Base-by-base conservation (phyloP, 1,140 invertebrate genomes). In the Triops cancriformis region DNA sequence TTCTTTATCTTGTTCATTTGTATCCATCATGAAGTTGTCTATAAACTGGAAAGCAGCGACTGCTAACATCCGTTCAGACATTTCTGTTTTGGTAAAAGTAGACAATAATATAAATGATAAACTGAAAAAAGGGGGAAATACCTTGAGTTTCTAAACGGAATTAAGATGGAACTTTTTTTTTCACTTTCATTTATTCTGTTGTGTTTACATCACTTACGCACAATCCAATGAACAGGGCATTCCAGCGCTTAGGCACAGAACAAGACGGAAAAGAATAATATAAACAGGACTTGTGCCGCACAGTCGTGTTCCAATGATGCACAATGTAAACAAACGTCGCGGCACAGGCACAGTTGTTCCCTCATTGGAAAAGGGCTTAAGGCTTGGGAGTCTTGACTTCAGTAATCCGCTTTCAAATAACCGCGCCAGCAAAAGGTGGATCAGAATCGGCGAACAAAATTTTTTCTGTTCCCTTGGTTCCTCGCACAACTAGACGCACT, bases 251-350 rank as follows among this genome's bases (percentile, higher is more conserved):
- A 45, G 43, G 43, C 43, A 45, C 43, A 45, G 43, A 45, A 45
- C 43, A 45, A 45, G 43, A 45, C 43, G 18, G 43, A 45, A 45
- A 45, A 45, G 43, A 45, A 45, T 45, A 45, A 45, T 45, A 45
- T 45, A 43, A 43, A 43, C 42, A 43, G 42, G 42, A 43, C 42
- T 43, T 43, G 42, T 43, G 42, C 42, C 42, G 42, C 42, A 43
- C 42, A 43, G 42, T 43, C 42, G 14, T 43, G 42, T 43, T 43
- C 82, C 12, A 81, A 83, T 76, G 85, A 87, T 7, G 83, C 86
- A 64, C 86, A 86, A 45, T 75, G 86, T 2, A 86, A 86, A 81
- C 77, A 76, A n/a, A 75, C 83, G 26, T 83, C 84, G 26, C 81
- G 88, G 31, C 87, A 87, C n/a, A n/a, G n/a, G n/a, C n/a, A n/a